Base-by-base conservation (phyloP, 2,888 invertebrate species). In the Melitaea athalia region DNA sequence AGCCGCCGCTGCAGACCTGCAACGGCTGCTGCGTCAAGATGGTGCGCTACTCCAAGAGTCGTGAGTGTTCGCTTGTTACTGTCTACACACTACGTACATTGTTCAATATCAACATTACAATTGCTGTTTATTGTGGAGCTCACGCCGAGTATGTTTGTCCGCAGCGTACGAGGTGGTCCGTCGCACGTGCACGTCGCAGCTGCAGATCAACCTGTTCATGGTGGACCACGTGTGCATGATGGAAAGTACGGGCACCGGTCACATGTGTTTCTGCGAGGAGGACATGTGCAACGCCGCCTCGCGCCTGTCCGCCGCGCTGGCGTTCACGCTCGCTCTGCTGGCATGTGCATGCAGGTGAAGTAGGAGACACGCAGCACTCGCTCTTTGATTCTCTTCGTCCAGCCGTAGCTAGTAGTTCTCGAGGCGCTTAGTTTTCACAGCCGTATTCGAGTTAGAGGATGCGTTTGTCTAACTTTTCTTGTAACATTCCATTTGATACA, bases 191-290 rank as follows among this genome's bases (percentile, higher is more conserved):
- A 98, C 98, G 69, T 96, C 97, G 74, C 97, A 98, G 86, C 95
- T 98, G 76, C 97, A 98, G 93, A 98, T 98, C 93, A 98, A 98
- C 93, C 94, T 98, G 84, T 98, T 98, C 94, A 98, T 98, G 98
- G 98, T 98, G 91, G 98, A 98, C 93, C 98, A 98, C 94, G 98
- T 98, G 94, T 98, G 98, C 96, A 98, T 98, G 98, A 97, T 97
- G 96, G 98, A 98, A 96, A 97, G 98, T 95, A 97, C 97, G 94
- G 98, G 98, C 94, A 97, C 96, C 88, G 98, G 98, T 93, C 98
- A 98, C 95, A 98, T 98, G 98, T 98, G 98, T 94, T 98, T 98
- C 95, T 98, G 98, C 94, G 98, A 98, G 94, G 98, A 98, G 94
- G 98, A 98, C 94, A 97, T 97, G 96, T 98, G 98, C 94, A 98